These are phyloP conservation scores for Mareca strepera DNA, from an alignment of 2,797 vertebrate species.

Conservation along the genomic window DNA sequence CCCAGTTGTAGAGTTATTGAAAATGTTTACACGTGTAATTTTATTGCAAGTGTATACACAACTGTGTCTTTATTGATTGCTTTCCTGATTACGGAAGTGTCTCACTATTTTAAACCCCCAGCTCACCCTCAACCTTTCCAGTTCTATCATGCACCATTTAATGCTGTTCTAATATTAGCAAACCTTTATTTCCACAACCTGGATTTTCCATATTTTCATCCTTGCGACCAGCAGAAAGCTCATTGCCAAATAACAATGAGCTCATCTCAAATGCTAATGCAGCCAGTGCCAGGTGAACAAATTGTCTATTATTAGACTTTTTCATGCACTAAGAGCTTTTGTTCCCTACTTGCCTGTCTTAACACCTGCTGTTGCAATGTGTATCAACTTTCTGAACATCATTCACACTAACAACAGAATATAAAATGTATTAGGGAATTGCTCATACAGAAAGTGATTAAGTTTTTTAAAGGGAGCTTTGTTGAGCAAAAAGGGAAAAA, in stretches of 20 bases:
- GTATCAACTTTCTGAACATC: slow-evolving; percentile 65
- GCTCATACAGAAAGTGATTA: slow-evolving; percentile 52
- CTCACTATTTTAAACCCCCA: background rate
- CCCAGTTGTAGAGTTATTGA: slow-evolving; percentile 16
- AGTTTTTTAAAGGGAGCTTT: slow-evolving; percentile 52
- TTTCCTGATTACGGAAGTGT: background rate
- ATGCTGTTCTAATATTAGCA: slow-evolving; percentile 68
- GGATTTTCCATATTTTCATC: slow-evolving; percentile 62
- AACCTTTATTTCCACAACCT: slow-evolving; percentile 70
- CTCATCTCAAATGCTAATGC: slow-evolving; percentile 65
- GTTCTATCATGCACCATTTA: slow-evolving; percentile 35
- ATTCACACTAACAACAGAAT: slow-evolving; percentile 58
- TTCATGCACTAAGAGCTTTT: slow-evolving; percentile 67
- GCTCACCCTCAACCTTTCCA: slow-evolving; percentile 1
- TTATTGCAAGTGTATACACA: slow-evolving; percentile 19
- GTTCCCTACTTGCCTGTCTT: slow-evolving; percentile 60
- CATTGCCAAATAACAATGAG: slow-evolving; percentile 70
- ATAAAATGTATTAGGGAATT: slow-evolving; percentile 48
- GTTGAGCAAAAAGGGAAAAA: background rate
- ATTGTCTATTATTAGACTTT: slow-evolving; percentile 74
- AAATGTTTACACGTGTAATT: slow-evolving; percentile 31
- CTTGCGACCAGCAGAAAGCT: slow-evolving; percentile 19
- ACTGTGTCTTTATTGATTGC: slow-evolving; percentile 31
- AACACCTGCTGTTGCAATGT: slow-evolving; percentile 64
- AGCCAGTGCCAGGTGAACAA: slow-evolving; percentile 69